Conservation (phyloP, 2,113 vertebrate genomes). For the Sceloporus undulatus region DNA sequence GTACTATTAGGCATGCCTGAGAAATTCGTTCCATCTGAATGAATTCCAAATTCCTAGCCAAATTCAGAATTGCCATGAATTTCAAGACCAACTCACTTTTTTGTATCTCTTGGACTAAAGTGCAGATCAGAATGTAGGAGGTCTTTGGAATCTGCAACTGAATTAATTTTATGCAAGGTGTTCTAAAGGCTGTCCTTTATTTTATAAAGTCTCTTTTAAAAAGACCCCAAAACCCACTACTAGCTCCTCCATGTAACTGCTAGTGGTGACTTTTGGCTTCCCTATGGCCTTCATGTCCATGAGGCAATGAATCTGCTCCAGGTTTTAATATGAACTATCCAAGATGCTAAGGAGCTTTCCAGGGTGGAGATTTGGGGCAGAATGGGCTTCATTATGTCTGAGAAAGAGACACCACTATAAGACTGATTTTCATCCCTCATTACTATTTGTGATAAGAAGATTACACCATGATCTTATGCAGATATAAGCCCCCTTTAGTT, state of each 20-base stretch:
- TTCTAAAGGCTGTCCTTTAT: too few species aligned
- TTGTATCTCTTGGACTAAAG: background rate
- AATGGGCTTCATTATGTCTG: background rate
- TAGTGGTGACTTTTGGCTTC: too few species aligned
- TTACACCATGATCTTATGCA: background rate
- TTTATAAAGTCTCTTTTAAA: too few species aligned
- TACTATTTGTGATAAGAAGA: background rate
- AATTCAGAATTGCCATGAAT: background rate
- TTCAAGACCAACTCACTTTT: background rate
- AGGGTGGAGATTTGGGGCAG: background rate
- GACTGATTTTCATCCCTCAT: background rate
- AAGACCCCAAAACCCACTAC: too few species aligned
- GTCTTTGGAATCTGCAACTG: background rate
- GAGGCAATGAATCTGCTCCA: too few species aligned
- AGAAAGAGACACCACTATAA: background rate
- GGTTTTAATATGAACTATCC: too few species aligned
- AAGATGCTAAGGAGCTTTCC: too few species aligned
- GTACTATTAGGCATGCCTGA: background rate
- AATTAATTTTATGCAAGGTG: too few species aligned
- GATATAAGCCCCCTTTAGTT: background rate
- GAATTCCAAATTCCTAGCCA: background rate
- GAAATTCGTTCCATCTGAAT: background rate
- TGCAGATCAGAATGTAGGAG: background rate
- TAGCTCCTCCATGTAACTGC: too few species aligned
- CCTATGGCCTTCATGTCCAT: too few species aligned